phyloP scores from a whole-genome alignment of 2,888 invertebrate species.

The Brassicogethes aeneus region DNA sequence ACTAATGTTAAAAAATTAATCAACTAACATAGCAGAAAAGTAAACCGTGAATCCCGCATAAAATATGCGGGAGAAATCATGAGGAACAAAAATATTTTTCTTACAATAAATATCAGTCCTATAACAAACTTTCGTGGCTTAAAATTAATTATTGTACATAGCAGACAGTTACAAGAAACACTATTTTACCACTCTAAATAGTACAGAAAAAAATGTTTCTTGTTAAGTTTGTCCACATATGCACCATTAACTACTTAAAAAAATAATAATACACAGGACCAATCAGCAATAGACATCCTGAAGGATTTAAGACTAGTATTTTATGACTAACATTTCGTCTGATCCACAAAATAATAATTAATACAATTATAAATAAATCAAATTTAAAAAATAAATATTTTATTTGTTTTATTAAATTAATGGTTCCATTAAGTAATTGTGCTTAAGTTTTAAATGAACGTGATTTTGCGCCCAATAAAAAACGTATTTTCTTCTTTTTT shows the following conservation, averaged over 20 bases:
- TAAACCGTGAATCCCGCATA: background rate
- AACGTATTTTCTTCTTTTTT: too few relatives aligned
- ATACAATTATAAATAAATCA: background rate
- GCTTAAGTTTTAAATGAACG: too few relatives aligned
- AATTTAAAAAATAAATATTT: background rate
- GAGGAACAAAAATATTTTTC: background rate
- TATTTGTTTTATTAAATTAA: too few relatives aligned
- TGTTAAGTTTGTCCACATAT: too few relatives aligned
- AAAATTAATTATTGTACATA: background rate
- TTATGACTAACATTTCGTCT: background rate
- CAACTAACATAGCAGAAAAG: background rate
- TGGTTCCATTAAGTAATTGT: too few relatives aligned
- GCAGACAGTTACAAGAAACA: background rate
- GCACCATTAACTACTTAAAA: constrained; percentile 6
- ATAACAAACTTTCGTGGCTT: background rate
- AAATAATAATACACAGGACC: constrained; percentile 21
- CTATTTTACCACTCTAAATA: background rate
- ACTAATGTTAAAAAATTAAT: background rate
- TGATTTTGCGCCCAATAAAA: too few relatives aligned
- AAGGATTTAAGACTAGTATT: constrained; percentile 33
- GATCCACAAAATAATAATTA: background rate
- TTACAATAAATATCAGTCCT: background rate
- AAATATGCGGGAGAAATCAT: background rate
- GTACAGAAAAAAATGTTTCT: too few relatives aligned
- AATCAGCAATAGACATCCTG: constrained; percentile 28